Base-by-base conservation (phyloP, 2,797 vertebrate species). In the Tachyglossus aculeatus region DNA sequence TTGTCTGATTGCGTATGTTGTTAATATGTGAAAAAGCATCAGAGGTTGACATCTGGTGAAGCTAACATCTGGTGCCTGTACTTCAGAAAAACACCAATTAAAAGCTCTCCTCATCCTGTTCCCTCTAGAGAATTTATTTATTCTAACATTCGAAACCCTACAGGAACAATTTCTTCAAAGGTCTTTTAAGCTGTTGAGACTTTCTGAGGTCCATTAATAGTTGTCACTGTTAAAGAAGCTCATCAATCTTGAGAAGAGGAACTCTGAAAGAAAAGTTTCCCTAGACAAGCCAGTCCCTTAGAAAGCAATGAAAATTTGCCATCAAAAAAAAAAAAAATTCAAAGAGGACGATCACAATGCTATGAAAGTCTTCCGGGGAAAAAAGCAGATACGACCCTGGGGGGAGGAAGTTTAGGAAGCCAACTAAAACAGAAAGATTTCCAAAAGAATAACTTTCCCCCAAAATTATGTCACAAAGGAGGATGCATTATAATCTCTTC, bases 401-500 rank as follows among this genome's bases (percentile, higher is more conserved):
- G 47, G 51, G n/a, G 52, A 70, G 15, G 11, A 45, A 52, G 37
- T 52, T 55, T 40, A 55, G 38, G 24, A 4, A 63, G 18, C 25
- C 39, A 58, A 39, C 18, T 4, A 68, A 80, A 74, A 27, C 59
- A 86, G 77, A 85, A 82, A 80, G 47, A 72, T 75, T 59, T 83
- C 77, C 82, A 58, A 72, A 83, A 83, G 51, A 54, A 27, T 77
- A 69, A 66, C 77, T 81, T 72, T 53, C 64, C 52, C 16, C 56
- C 18, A 14, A 58, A 52, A n/a, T 1, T 0, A 47, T 77, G 60
- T 71, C 62, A 39, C 13, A 53, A 56, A 61, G 71, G 48, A 16
- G 21, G 22, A 18, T 3, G 5, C 44, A 66, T 39, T 33, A 5
- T 39, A 6, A 31, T 52, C 12, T 48, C 9, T 71, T 77, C 69